These are phyloP conservation scores for Peromyscus aztecus DNA, from an alignment of 2,797 vertebrate species.

Conservation along the genomic window DNA sequence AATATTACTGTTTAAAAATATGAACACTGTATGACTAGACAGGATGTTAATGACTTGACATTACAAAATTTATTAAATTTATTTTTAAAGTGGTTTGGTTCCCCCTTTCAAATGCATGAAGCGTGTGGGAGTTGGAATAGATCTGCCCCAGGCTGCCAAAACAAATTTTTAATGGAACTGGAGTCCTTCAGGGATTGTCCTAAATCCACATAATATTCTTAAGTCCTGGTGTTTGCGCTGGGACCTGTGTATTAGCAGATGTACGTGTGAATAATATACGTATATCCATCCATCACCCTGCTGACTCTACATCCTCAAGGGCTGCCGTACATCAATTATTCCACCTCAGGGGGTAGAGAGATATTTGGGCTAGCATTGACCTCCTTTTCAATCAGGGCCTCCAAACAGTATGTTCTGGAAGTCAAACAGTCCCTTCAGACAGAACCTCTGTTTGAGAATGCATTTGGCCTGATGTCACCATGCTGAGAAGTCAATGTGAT, in stretches of 20 bases:
- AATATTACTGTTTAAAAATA: slow-evolving; percentile 69
- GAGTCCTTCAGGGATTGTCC: slow-evolving; percentile 81
- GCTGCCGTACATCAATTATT: slow-evolving; percentile 77
- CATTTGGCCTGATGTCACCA: slow-evolving; percentile 52
- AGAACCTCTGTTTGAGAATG: slow-evolving; percentile 64
- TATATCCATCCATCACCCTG: slow-evolving; percentile 65
- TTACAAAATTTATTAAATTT: slow-evolving; percentile 80
- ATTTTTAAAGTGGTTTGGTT: slow-evolving; percentile 80
- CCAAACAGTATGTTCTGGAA: slow-evolving; percentile 54
- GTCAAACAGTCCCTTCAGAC: slow-evolving; percentile 71
- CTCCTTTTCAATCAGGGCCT: slow-evolving; percentile 71
- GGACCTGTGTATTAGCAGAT: slow-evolving; percentile 74
- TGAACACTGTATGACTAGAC: slow-evolving; percentile 62
- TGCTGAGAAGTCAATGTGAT: slow-evolving; percentile 72
- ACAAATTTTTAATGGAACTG: slow-evolving; percentile 81
- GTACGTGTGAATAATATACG: slow-evolving; percentile 76
- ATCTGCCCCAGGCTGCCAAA: slow-evolving; percentile 73
- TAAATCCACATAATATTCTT: slow-evolving; percentile 81
- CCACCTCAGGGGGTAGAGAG: slow-evolving; percentile 63
- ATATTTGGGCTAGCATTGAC: slow-evolving; percentile 70
- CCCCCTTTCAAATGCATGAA: slow-evolving; percentile 72
- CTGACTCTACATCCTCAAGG: slow-evolving; percentile 76
- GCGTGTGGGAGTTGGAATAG: slow-evolving; percentile 73
- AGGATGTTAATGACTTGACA: slow-evolving; percentile 80
- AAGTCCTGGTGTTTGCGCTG: slow-evolving; percentile 77